These are phyloP conservation scores for Pseudomugil gertrudae DNA, from an alignment of 2,797 vertebrate species.

Conservation along the genomic window DNA sequence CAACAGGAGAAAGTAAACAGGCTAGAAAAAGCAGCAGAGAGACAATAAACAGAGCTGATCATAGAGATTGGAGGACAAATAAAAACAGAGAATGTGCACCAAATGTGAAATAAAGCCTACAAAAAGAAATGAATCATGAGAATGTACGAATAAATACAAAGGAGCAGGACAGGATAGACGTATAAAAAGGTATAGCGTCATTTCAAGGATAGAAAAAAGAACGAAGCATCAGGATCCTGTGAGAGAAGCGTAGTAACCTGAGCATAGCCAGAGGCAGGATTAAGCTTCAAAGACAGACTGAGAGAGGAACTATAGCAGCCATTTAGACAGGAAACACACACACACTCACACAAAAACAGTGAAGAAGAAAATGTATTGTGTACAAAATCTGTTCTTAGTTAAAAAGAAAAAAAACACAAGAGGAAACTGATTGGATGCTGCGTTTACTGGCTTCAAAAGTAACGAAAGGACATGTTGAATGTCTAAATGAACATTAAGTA, in stretches of 20 bases:
- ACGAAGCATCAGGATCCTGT: constrained; percentile 7
- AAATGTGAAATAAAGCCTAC: constrained; percentile 6
- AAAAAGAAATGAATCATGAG: neutral
- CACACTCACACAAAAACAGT: neutral
- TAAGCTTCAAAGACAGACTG: constrained; percentile 20
- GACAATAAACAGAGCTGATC: constrained; percentile 31
- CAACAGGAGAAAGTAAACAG: constrained; percentile 25
- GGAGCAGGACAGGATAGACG: neutral
- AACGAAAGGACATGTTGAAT: neutral
- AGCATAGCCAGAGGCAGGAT: constrained; percentile 30
- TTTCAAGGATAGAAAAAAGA: constrained; percentile 13
- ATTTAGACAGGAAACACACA: constrained; percentile 14
- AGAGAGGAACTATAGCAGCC: constrained; percentile 19
- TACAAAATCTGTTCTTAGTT: neutral
- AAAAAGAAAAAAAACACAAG: constrained; percentile 9
- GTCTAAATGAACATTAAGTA: too few relatives aligned
- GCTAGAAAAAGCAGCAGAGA: constrained; percentile 31
- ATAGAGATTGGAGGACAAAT: constrained; percentile 3
- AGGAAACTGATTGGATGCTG: neutral
- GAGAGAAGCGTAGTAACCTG: constrained; percentile 36
- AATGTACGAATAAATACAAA: constrained; percentile 22
- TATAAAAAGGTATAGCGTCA: neutral
- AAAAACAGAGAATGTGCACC: neutral
- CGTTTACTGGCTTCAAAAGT: neutral
- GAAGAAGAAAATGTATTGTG: constrained; percentile 1